A percentile compares a stretch with the other conserved stretches of the same genome.
These are phyloP conservation scores for Patiria miniata DNA, from an alignment of 35 echinoderm and acorn worm genomes.

Conservation along the genomic window DNA sequence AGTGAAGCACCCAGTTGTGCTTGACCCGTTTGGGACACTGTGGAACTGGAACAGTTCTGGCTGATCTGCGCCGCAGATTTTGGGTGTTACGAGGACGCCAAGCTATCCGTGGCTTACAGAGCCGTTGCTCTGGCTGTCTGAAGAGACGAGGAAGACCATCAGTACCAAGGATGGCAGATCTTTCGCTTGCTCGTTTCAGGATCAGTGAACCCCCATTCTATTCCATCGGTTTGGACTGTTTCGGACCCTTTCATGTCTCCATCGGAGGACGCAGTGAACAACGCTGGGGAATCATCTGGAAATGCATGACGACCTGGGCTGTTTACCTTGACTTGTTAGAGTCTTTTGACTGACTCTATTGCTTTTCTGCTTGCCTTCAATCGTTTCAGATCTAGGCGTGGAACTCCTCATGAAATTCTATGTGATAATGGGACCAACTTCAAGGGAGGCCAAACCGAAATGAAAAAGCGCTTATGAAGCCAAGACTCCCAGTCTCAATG, in stretches of 20 bases:
- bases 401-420: not conserved
- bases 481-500: not conserved
- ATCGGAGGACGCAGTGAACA: constrained; percentile 35
- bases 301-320: constrained; percentile 49
- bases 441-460: constrained; percentile 25
- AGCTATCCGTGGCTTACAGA: not conserved
- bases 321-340: constrained; percentile 34
- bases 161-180: constrained; percentile 52
- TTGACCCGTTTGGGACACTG: not conserved
- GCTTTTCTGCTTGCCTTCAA: no score
- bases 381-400: constrained; percentile 40
- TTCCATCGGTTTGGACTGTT: constrained; percentile 54
- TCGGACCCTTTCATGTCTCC: constrained; percentile 51
- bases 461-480: constrained; percentile 1
- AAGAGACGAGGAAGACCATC: constrained; percentile 14
- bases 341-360: not conserved
- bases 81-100: constrained; percentile 50
- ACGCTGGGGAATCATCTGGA: constrained; percentile 53
- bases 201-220: constrained; percentile 48
- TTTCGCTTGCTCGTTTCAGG: constrained; percentile 36
- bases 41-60: constrained; percentile 19
- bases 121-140: constrained; percentile 31
- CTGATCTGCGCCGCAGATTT: constrained; percentile 20
- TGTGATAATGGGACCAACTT: constrained; percentile 63
- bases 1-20: not conserved